phyloP scores from a whole-genome alignment of 2,888 invertebrate species.

The Margaritifera margaritifera region DNA sequence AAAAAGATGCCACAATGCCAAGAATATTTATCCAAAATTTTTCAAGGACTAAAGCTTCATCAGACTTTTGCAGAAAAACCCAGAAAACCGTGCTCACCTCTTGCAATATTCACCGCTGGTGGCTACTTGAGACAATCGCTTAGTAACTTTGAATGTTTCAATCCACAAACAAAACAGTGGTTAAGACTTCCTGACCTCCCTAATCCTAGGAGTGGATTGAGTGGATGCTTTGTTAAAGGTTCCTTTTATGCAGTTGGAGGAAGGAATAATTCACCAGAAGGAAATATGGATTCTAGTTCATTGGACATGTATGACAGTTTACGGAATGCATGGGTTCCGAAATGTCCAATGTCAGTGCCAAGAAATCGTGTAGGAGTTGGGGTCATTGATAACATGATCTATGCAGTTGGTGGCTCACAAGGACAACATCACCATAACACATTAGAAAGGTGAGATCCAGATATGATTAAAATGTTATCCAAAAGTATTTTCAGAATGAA shows the following conservation, averaged over 20 bases:
- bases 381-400: conserved; percentile 92
- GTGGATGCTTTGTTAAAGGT: conserved; percentile 74
- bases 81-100: conserved; percentile 85
- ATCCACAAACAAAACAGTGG: conserved; percentile 90
- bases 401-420: conserved; percentile 93
- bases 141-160: conserved; percentile 90
- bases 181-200: conserved; percentile 86
- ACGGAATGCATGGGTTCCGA: conserved; percentile 88
- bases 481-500: too few relatives aligned
- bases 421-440: conserved; percentile 89
- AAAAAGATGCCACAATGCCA: conserved; percentile 90
- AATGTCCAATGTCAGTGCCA: conserved; percentile 85
- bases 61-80: conserved; percentile 85
- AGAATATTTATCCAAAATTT: conserved; percentile 91
- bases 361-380: conserved; percentile 93
- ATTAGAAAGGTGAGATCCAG: conserved; percentile 84
- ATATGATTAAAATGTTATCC: too few relatives aligned
- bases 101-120: conserved; percentile 92
- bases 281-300: conserved; percentile 77
- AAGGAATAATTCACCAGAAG: conserved; percentile 86
- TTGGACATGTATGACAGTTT: conserved; percentile 91
- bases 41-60: conserved; percentile 90
- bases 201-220: conserved; percentile 86
- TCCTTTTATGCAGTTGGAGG: conserved; percentile 94
- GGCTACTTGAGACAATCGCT: conserved; percentile 91